Evolutionary conservation across 2,797 vertebrate genomes (phyloP), one percentile per base, ranked within the genome.

Genomic region (Intellagama lesueurii): DNA sequence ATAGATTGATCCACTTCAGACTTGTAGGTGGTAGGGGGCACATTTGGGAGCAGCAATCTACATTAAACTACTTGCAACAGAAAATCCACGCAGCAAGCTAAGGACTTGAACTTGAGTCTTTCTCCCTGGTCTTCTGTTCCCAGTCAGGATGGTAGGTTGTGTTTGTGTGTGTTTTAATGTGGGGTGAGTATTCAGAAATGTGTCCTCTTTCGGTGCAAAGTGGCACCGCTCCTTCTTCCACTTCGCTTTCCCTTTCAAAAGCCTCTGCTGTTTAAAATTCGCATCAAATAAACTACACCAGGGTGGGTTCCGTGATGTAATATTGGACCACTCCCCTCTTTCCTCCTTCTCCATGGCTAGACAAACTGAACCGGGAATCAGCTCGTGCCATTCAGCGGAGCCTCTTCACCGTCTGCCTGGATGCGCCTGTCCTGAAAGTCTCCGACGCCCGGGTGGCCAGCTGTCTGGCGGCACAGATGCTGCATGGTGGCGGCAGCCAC

Each of bases 301-400:
- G 4, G 44, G 24, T 4, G 2, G 2, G 12, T 64, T 78, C 40
- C 16, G 24, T 66, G 56, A 68, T 4, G 19, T 56, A 19, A 73
- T 4, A 24, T 66, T 78, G 2, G 52, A 9, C 52, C 52, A 11
- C 68, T 87, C 16, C 8, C 3, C 52, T 6, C 49, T 19, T 32
- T 19, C 49, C 30, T 76, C 40, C 1, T 12, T 0, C 7, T 7
- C 7, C 22, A 2, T 22, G 11, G 7, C 70, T 87, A 99, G 98
- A 99, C 94, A 99, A 98, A 92, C 98, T 96, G 5, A 99, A 99
- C 96, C 98, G 98, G 91, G 98, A 98, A 86, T 99, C 98, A 0
- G 98, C 98, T 14, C 97, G 97, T 26, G 97, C 97, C 49, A 98
- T 99, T 94, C 98, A 99, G 97, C 98, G 98, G 92, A 98, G 98